Conservation (phyloP, 2,113 vertebrate genomes). For the Plotosus lineatus region DNA sequence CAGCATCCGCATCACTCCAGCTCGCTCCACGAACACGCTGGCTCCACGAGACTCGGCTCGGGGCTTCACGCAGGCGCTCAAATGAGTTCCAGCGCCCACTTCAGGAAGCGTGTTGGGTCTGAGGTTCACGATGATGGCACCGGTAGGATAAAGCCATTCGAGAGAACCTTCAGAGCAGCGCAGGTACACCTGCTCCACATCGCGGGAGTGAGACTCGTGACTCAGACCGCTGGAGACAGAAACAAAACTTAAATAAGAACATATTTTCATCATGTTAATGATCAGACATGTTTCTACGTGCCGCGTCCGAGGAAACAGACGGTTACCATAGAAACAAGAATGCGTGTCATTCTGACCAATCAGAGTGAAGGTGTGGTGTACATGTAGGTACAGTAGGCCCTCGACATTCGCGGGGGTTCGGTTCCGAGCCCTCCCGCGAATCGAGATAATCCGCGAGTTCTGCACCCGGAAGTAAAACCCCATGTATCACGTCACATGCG, state of each 20-base stretch:
- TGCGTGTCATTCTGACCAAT: too few relatives aligned
- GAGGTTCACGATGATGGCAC: conserved; percentile 90
- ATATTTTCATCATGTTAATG: not conserved
- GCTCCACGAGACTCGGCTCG: conserved; percentile 82
- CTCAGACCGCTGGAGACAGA: conserved; percentile 81
- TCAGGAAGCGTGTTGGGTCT: conserved; percentile 80
- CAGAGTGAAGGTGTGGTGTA: too few relatives aligned
- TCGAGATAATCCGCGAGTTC: too few relatives aligned
- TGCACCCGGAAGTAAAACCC: too few relatives aligned
- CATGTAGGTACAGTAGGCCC: too few relatives aligned
- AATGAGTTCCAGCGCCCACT: conserved; percentile 58
- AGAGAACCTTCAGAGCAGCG: conserved; percentile 87
- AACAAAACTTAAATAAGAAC: too few relatives aligned
- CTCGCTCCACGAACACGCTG: conserved; percentile 89
- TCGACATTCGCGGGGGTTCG: too few relatives aligned
- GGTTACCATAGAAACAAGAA: too few relatives aligned
- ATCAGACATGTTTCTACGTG: not conserved
- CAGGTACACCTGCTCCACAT: conserved; percentile 96
- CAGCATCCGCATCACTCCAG: conserved; percentile 84
- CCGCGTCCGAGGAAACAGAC: too few relatives aligned
- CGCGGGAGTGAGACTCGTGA: conserved; percentile 85
- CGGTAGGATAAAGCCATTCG: conserved; percentile 95
- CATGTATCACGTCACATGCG: too few relatives aligned
- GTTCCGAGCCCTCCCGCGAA: too few relatives aligned
- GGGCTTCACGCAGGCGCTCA: conserved; percentile 88